phyloP scores from a whole-genome alignment of 2,797 vertebrate genomes.

The Fratercula arctica region DNA sequence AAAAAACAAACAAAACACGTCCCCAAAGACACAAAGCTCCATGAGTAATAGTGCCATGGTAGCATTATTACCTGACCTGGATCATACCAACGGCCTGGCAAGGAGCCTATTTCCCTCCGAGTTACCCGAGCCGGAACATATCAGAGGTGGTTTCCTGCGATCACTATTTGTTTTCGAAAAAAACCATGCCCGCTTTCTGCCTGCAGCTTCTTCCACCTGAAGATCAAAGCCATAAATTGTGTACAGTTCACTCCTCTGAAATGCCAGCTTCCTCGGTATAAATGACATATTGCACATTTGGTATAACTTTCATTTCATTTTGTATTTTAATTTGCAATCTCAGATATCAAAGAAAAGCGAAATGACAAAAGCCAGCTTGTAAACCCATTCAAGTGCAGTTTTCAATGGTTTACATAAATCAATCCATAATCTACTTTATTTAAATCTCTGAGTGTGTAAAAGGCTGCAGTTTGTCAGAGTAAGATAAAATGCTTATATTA shows the following conservation, averaged over 20 bases:
- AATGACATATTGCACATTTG: neutral
- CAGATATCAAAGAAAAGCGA: constrained; percentile 39
- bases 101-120: neutral
- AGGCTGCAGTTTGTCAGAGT: constrained; percentile 12
- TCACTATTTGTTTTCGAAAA: neutral
- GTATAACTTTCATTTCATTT: neutral
- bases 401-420: constrained; percentile 15
- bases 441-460: neutral
- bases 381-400: constrained; percentile 29
- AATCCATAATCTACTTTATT: constrained; percentile 3
- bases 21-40: neutral
- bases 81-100: neutral
- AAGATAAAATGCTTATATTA: neutral
- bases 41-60: neutral
- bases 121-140: neutral
- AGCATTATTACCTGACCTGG: neutral
- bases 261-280: neutral
- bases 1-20: rapidly evolving
- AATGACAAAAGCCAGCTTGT: constrained; percentile 37
- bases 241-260: neutral
- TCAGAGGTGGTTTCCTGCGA: neutral
- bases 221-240: constrained; percentile 11
- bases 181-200: neutral
- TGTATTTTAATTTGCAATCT: neutral
- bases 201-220: neutral